These are phyloP conservation scores for Synodontis membranacea DNA, from an alignment of 2,113 vertebrate species.

Conservation along the genomic window DNA sequence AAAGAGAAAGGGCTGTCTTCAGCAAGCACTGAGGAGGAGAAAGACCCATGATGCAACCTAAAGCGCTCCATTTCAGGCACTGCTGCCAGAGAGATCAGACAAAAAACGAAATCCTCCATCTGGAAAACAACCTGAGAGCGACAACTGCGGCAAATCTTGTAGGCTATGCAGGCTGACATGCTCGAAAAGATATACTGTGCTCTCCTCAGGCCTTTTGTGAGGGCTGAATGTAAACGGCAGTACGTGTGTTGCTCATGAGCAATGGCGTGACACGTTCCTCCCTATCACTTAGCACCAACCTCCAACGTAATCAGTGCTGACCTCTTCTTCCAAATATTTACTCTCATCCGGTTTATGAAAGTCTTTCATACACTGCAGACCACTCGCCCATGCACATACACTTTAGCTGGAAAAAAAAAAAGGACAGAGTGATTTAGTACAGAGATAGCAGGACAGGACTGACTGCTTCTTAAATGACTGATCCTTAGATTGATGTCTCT, in stretches of 20 bases:
- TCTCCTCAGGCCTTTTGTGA: conserved; percentile 24
- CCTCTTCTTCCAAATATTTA: conserved; percentile 29
- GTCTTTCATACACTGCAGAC: conserved; percentile 1
- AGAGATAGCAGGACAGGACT: conserved; percentile 33
- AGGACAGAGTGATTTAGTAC: conserved; percentile 36
- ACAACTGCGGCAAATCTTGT: conserved; percentile 53
- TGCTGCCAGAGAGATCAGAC: conserved; percentile 41
- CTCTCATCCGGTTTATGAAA: conserved; percentile 9
- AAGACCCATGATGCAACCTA: conserved; percentile 36
- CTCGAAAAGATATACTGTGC: conserved; percentile 47
- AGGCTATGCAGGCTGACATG: conserved; percentile 47
- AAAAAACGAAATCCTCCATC: conserved; percentile 49
- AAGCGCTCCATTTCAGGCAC: conserved; percentile 39
- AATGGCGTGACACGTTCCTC: conserved; percentile 21
- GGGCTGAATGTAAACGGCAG: background rate
- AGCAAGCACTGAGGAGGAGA: conserved; percentile 12
- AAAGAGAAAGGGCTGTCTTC: conserved; percentile 4
- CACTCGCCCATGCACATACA: background rate
- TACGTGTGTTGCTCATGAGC: conserved; percentile 18
- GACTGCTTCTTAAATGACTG: conserved; percentile 44
- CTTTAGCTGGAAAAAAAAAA: conserved; percentile 25
- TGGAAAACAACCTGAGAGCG: conserved; percentile 47
- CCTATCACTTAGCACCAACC: background rate
- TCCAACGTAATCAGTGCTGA: conserved; percentile 29
- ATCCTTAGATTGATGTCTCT: conserved; percentile 37